phyloP scores from a whole-genome alignment of 2,113 vertebrate genomes.

The Mastomys coucha region DNA sequence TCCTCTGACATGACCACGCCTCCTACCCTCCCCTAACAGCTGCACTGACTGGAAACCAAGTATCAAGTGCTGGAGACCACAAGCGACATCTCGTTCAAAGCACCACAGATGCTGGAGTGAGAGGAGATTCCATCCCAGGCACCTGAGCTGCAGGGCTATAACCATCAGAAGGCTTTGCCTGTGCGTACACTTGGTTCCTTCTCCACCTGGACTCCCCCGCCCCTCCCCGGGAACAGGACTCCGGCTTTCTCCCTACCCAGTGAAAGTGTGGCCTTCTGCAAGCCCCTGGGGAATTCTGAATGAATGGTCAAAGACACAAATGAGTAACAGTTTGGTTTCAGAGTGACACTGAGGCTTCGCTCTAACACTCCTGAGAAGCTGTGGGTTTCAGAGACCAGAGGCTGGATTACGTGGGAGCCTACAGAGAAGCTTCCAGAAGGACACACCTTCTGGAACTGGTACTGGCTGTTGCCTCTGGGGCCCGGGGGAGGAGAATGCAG shows the following conservation, averaged over 20 bases:
- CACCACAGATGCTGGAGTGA: neutral
- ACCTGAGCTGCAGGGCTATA: neutral
- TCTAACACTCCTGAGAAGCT: neutral
- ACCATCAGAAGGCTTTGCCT: neutral
- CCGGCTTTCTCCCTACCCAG: neutral
- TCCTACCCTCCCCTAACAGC: neutral
- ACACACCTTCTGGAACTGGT: neutral
- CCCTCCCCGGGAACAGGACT: fast-evolving
- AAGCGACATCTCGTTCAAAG: neutral
- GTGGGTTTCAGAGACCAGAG: neutral
- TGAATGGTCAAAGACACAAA: neutral
- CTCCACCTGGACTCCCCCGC: neutral
- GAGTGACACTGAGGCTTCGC: neutral
- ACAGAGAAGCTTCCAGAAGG: neutral
- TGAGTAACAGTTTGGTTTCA: neutral
- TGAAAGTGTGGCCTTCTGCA: neutral
- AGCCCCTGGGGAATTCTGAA: neutral
- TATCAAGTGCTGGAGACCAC: neutral
- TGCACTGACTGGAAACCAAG: neutral
- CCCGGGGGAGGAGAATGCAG: neutral
- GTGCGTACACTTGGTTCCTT: neutral
- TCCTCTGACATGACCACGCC: neutral
- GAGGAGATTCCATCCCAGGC: neutral
- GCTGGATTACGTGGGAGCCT: neutral
- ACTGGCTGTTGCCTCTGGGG: neutral